Evolutionary conservation across 2,888 invertebrate species (phyloP), one percentile per base, ranked within the genome.

Genomic region (Pachycephus smyrnensis): DNA sequence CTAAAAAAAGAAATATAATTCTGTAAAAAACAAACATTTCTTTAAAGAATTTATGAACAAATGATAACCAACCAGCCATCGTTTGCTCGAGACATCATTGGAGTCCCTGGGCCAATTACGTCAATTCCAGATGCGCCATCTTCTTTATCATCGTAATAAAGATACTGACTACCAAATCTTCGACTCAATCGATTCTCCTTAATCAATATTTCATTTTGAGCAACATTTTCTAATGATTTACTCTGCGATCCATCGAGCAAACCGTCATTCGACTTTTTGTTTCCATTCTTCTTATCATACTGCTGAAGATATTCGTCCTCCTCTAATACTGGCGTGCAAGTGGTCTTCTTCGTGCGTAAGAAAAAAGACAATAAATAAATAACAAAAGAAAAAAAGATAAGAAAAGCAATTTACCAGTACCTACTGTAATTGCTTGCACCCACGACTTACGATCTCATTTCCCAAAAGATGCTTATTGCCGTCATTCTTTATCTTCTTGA

Each of bases 1-100:
- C 88, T 88, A 76, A 32, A 30, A 68, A 75, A 75, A 15, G 75
- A 32, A 68, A 68, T n/a, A 23, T 15, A 69, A 1, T 40, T 68
- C 32, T 68, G 12, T 55, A 32, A 73, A n/a, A 30, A 73, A 55
- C 4, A n/a, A 35, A 73, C n/a, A 40, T 68, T 31, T 40, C 31
- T 74, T 55, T 73, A 68, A 69, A 6, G 31, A 33, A 69, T 73
- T 75, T 23, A 37, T 32, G 69, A 23, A 31, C 2, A 31, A 36
- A 32, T 68, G 32, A 30, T 11, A 69, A 75, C 77, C 73, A 93
- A 94, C 91, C 94, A 94, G 2, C 94, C 94, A 84, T 94, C 94
- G 82, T 94, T 95, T 12, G 94, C 93, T 80, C 92, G 89, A 35
- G 94, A 88, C 93, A 95, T 93, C 95, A 95, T 95, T 0, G 95